Conservation (phyloP, 2,888 invertebrate genomes). For the Aproaerema taeniolella region DNA sequence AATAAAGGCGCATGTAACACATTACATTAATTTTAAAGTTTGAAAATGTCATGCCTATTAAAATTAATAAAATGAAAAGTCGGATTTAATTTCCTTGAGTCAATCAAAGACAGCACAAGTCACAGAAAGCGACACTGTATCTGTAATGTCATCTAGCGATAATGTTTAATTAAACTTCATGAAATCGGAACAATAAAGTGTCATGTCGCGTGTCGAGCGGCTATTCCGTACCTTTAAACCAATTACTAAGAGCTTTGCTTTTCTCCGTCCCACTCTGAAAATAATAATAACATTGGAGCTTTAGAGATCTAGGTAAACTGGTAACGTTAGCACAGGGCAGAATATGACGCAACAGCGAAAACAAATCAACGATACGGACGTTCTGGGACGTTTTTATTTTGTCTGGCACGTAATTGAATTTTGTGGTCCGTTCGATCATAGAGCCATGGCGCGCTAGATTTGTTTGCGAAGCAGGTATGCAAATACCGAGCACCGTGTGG, state of each 20-base stretch:
- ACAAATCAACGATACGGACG: conserved; percentile 62
- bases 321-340: conserved; percentile 37
- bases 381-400: conserved; percentile 62
- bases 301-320: conserved; percentile 32
- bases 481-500: conserved; percentile 27
- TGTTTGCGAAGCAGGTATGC: conserved; percentile 36
- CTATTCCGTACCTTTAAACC: conserved; percentile 39
- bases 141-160: conserved; percentile 31
- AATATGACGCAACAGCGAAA: conserved; percentile 50
- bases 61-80: too few species aligned
- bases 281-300: conserved; percentile 12
- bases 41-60: too few species aligned
- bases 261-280: conserved; percentile 17
- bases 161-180: conserved; percentile 58
- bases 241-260: conserved; percentile 26
- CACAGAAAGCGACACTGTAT: conserved; percentile 31
- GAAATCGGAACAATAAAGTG: conserved; percentile 47
- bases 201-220: conserved; percentile 41
- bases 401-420: conserved; percentile 71
- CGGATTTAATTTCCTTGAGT: conserved; percentile 54
- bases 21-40: too few species aligned
- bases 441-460: conserved; percentile 36
- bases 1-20: too few species aligned
- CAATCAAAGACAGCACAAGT: conserved; percentile 38
- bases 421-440: conserved; percentile 59